phyloP scores from a whole-genome alignment of 2,888 invertebrate genomes.

The Mythimna vitellina region DNA sequence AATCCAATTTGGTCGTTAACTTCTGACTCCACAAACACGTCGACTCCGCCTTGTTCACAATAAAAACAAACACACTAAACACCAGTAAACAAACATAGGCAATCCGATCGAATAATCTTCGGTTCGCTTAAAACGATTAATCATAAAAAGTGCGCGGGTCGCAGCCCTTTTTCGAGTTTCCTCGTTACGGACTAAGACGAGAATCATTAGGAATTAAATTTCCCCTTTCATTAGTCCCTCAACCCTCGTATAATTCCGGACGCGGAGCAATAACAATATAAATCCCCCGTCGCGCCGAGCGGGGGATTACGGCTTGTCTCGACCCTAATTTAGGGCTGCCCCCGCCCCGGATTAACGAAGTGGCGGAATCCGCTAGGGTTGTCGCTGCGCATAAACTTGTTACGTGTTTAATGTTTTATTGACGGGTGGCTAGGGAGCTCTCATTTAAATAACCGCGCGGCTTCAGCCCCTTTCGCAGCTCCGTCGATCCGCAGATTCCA shows the following conservation, averaged over 20 bases:
- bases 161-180: constrained; percentile 90
- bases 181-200: constrained; percentile 91
- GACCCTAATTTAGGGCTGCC: constrained; percentile 91
- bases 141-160: constrained; percentile 87
- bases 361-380: constrained; percentile 91
- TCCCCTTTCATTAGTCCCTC: constrained; percentile 91
- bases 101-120: constrained; percentile 83
- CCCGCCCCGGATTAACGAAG: constrained; percentile 91
- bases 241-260: constrained; percentile 91
- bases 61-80: constrained; percentile 79
- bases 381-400: constrained; percentile 90
- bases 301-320: constrained; percentile 91
- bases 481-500: constrained; percentile 21
- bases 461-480: constrained; percentile 64
- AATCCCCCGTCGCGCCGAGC: constrained; percentile 91
- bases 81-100: constrained; percentile 75
- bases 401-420: constrained; percentile 91
- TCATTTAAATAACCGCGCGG: constrained; percentile 87
- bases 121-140: constrained; percentile 84
- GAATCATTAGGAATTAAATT: constrained; percentile 91
- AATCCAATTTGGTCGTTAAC: constrained; percentile 87
- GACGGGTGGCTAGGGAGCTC: constrained; percentile 89
- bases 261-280: constrained; percentile 91
- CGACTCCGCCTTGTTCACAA: constrained; percentile 74
- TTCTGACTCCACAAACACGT: constrained; percentile 81